A percentile compares a stretch with the other conserved stretches of the same genome.
These are phyloP conservation scores for Rhagonycha fulva DNA, from an alignment of 2,888 invertebrate genomes.

Conservation along the genomic window DNA sequence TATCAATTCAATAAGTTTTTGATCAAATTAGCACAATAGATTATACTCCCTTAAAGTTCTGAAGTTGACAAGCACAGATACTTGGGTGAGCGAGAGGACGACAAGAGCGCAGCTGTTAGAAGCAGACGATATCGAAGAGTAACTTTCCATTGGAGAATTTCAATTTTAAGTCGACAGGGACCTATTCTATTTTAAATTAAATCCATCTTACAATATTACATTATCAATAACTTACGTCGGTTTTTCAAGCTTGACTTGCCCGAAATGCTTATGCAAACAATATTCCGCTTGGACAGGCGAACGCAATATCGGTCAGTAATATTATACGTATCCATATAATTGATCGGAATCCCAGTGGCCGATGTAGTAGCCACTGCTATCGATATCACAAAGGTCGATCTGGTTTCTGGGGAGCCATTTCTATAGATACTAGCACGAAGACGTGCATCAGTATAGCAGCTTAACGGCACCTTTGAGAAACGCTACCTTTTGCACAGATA, in stretches of 20 bases:
- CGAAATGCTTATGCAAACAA: slow-evolving; percentile 27
- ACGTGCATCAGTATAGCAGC: slow-evolving; percentile 49
- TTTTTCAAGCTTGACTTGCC: slow-evolving; percentile 24
- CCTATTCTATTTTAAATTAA: slow-evolving; percentile 26
- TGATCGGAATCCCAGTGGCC: slow-evolving; percentile 31
- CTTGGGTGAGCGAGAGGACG: neutral
- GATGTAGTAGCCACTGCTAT: slow-evolving; percentile 19
- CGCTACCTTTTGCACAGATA: slow-evolving; percentile 45
- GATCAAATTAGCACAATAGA: slow-evolving; percentile 15
- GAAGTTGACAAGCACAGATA: slow-evolving; percentile 14
- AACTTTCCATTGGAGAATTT: slow-evolving; percentile 23
- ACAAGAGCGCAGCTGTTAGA: slow-evolving; percentile 14
- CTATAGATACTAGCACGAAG: slow-evolving; percentile 49
- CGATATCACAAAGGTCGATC: slow-evolving; percentile 33
- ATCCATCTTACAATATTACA: slow-evolving; percentile 24
- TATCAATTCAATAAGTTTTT: slow-evolving; percentile 2
- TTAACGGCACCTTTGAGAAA: slow-evolving; percentile 50
- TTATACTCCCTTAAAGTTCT: slow-evolving; percentile 5
- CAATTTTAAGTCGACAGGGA: slow-evolving; percentile 23
- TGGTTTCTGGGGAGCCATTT: slow-evolving; percentile 51
- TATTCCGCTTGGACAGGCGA: slow-evolving; percentile 23
- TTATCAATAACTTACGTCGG: slow-evolving; percentile 26
- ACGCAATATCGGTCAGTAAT: slow-evolving; percentile 28
- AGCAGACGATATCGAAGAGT: slow-evolving; percentile 18
- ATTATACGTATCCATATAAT: slow-evolving; percentile 30